Evolutionary conservation across 2,797 vertebrate species (phyloP).

Genomic region (Dryobates pubescens): DNA sequence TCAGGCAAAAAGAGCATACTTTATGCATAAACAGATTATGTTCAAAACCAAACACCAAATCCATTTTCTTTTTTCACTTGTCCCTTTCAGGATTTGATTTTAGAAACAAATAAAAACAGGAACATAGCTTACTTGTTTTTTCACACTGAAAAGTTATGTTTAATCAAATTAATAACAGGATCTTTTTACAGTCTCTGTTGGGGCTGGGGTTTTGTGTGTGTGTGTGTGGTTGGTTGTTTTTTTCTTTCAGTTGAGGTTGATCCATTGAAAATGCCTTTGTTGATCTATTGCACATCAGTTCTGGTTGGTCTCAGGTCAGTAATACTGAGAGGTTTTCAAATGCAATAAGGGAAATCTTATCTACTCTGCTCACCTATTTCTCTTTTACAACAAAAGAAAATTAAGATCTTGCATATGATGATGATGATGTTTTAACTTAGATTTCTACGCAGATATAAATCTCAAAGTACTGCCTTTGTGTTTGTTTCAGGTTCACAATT

Average conservation of each 20-base stretch:
- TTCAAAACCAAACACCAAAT: background rate
- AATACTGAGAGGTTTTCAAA: background rate
- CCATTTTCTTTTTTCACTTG: background rate
- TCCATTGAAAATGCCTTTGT: background rate
- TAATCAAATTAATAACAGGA: background rate
- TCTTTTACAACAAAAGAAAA: background rate
- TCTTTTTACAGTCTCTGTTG: background rate
- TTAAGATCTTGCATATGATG: background rate
- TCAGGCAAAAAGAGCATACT: background rate
- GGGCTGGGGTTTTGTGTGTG: too few species aligned
- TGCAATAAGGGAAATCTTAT: background rate
- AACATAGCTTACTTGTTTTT: background rate
- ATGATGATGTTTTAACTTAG: background rate
- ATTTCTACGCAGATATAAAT: background rate
- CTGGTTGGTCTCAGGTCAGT: background rate
- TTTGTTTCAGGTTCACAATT: background rate
- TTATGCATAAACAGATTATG: background rate
- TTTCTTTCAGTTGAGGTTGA: background rate
- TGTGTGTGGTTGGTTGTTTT: background rate
- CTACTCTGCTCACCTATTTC: background rate
- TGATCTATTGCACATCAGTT: rapidly evolving
- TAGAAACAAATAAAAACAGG: background rate
- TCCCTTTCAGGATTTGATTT: background rate
- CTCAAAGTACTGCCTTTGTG: background rate
- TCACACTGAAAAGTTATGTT: background rate